Conservation (phyloP, 2,113 vertebrate species). For the Empidonax traillii region DNA sequence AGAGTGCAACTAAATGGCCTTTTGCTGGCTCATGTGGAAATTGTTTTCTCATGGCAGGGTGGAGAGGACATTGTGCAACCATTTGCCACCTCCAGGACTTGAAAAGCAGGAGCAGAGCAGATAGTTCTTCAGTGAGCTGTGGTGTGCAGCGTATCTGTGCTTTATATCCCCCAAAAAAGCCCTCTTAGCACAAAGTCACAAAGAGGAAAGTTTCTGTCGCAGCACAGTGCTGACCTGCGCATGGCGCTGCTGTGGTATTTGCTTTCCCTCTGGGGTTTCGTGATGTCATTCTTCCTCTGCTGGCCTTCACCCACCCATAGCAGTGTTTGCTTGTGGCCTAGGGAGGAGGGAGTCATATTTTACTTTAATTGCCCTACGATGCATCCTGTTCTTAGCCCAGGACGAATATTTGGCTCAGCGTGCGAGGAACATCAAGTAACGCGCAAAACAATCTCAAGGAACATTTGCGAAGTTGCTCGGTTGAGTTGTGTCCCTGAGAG, state of each 20-base stretch:
- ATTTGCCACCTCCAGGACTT: not conserved
- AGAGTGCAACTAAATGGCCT: accelerated
- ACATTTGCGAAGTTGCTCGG: not conserved
- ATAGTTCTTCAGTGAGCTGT: not conserved
- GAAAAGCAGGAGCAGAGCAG: not conserved
- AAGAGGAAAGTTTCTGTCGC: not conserved
- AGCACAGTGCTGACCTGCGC: not conserved
- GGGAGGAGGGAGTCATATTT: not conserved
- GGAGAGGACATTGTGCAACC: not conserved
- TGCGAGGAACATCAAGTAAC: not conserved
- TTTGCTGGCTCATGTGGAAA: not conserved
- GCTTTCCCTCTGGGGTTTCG: constrained; percentile 26
- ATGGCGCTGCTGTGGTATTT: not conserved
- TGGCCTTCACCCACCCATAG: not conserved
- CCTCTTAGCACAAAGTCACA: not conserved
- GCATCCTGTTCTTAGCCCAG: not conserved
- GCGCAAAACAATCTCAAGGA: not conserved
- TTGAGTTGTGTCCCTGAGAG: not conserved
- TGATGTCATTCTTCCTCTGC: constrained; percentile 31
- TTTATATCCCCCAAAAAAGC: not conserved
- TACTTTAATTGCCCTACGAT: not conserved
- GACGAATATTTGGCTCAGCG: not conserved
- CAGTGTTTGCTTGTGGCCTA: not conserved
- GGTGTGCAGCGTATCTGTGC: too few species aligned
- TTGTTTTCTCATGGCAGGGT: not conserved